Base-by-base conservation (phyloP, 1,140 invertebrate species). In the Colletes latitarsis region DNA sequence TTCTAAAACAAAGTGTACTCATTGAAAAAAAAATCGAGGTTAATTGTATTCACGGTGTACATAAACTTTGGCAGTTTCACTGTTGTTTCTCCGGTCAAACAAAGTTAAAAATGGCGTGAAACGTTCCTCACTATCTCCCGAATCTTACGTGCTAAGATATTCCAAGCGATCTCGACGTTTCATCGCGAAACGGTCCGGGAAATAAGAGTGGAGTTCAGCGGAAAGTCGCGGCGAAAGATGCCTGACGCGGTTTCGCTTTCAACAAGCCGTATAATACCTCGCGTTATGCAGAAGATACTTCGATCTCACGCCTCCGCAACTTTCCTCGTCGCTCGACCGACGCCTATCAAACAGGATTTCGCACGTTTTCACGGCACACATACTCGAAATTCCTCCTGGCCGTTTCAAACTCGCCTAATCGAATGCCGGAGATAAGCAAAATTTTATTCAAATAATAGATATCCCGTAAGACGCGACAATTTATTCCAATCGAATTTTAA, bases 191-290 rank as follows among this genome's bases (percentile, higher is more conserved):
- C 49, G 1, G 3, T 0, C 10, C 6, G 12, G 39, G 62, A 63
- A 63, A 63, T 17, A 0, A 55, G 41, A 6, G 17, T 6, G 3
- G 1, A 12, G 2, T 10, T 14, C 21, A 14, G 2, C 14, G 30
- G 10, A 17, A 39, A 43, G 39, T 43, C 46, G 17, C n/a, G n/a
- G 41, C 12, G 10, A 77, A 58, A 46, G 69, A 43, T 73, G 71
- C 46, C 77, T 67, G 64, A 15, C 8, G 43, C 66, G 69, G 77
- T 85, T 85, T 85, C 83, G 66, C 84, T 85, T 85, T 85, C 83
- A 55, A 75, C 82, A 81, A 81, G 73, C 62, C 74, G 71, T 84
- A 84, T 85, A 69, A 76, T 52, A 62, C 41, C 49, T 19, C 63
- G 19, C 60, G 43, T 84, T 77, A 75, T 76, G 71, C 14, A 43